phyloP scores from a whole-genome alignment of 92 coral and sea anemone species.

The Muricea muricata region DNA sequence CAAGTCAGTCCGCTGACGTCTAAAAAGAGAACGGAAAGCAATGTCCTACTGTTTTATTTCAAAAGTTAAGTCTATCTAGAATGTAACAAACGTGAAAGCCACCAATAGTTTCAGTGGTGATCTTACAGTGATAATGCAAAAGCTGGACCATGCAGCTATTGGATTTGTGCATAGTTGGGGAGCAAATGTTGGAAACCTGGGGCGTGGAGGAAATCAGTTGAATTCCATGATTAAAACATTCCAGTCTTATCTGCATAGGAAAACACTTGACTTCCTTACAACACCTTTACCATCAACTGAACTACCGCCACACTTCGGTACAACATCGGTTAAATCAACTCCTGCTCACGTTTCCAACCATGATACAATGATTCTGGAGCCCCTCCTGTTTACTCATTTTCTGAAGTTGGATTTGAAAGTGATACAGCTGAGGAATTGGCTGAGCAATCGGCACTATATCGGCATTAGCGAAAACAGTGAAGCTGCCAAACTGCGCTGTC shows the following conservation, averaged over 20 bases:
- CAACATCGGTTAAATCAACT: slow-evolving; percentile 28
- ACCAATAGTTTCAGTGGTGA: too few species aligned
- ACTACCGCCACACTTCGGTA: slow-evolving; percentile 42
- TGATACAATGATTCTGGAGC: slow-evolving; percentile 38
- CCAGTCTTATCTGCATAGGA: slow-evolving; percentile 27
- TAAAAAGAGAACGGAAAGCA: too few species aligned
- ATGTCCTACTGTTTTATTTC: too few species aligned
- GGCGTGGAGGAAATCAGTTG: slow-evolving; percentile 44
- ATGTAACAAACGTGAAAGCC: too few species aligned
- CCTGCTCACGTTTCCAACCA: slow-evolving; percentile 39
- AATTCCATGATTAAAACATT: slow-evolving; percentile 34
- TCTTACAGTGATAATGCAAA: slow-evolving; percentile 25
- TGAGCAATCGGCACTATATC: slow-evolving; percentile 19
- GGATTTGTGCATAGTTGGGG: slow-evolving; percentile 27
- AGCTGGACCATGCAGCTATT: slow-evolving; percentile 23
- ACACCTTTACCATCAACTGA: slow-evolving; percentile 39
- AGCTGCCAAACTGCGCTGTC: neutral
- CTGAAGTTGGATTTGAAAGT: slow-evolving; percentile 38
- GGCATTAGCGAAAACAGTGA: slow-evolving; percentile 32
- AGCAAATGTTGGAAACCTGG: slow-evolving; percentile 42
- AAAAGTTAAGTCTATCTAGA: too few species aligned
- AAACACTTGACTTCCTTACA: slow-evolving; percentile 35
- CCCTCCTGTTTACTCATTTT: slow-evolving; percentile 37
- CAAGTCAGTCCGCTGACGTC: too few species aligned
- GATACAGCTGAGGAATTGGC: slow-evolving; percentile 48